phyloP scores from a whole-genome alignment of 2,113 vertebrate genomes.

The Lates calcarifer region DNA sequence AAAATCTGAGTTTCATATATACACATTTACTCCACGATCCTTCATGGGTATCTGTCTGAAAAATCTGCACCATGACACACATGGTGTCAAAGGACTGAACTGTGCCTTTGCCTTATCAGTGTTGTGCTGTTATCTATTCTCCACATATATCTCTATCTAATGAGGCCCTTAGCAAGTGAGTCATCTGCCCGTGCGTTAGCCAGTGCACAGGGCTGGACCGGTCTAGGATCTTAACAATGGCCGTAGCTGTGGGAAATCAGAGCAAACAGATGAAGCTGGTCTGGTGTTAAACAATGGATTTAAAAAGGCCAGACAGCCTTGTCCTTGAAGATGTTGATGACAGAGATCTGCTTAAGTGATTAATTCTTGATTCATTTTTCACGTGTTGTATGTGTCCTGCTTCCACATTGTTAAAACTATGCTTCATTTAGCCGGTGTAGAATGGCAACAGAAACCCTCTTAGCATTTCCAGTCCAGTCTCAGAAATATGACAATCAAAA shows the following conservation, averaged over 20 bases:
- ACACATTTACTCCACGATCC: not conserved
- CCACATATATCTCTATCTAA: conserved; percentile 38
- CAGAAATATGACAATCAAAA: not conserved
- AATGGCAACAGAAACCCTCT: not conserved
- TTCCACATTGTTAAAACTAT: not conserved
- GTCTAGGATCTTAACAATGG: conserved; percentile 43
- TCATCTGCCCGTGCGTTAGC: conserved; percentile 28
- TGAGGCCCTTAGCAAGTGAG: conserved; percentile 54
- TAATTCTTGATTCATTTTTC: not conserved
- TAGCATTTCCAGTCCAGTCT: not conserved
- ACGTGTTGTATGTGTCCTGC: not conserved
- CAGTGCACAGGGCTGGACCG: conserved; percentile 17
- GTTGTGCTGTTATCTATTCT: conserved; percentile 23
- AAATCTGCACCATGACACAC: conserved; percentile 12
- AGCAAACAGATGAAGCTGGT: conserved; percentile 26
- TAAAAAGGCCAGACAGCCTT: not conserved
- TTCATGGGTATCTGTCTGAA: not conserved
- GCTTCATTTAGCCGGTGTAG: not conserved
- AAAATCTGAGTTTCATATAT: not conserved
- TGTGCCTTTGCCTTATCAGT: conserved; percentile 31
- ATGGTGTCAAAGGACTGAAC: not conserved
- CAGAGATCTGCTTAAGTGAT: not conserved
- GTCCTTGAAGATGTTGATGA: conserved; percentile 7
- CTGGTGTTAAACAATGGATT: conserved; percentile 7
- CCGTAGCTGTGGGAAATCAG: conserved; percentile 17